Base-by-base conservation (phyloP, 2,113 vertebrate genomes). In the Catharus minimus region DNA sequence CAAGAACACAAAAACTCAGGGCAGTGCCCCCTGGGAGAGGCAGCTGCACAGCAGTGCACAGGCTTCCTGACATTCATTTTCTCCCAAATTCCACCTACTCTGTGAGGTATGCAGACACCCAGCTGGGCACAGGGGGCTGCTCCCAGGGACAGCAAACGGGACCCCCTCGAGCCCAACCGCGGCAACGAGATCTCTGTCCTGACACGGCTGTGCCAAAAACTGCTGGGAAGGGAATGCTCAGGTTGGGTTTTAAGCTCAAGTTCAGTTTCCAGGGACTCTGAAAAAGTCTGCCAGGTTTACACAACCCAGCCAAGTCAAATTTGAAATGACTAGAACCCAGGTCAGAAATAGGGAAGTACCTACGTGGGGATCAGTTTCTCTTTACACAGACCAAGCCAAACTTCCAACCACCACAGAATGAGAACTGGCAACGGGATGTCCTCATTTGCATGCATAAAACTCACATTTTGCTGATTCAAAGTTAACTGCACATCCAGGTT, bases 371-470 rank as follows among this genome's bases (percentile, higher is more conserved):
- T 58, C 32, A 14, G 56, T 66, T 91, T 69, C 65, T 93, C 85
- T 94, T 95, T 81, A 89, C 83, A 86, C 3, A 58, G 84, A 94
- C 81, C 90, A 89, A 94, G 81, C 71, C 90, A 86, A 95, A 94
- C 87, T 74, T 95, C 89, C 84, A 90, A 89, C 81, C 88, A 90
- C 86, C 93, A 94, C 92, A 55, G 89, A 86, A 87, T 69, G 91
- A 93, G 91, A 93, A 92, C 81, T 11, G 77, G 93, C 92, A 92
- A 92, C 73, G 26, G 22, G 50, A 82, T 11, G 80, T 80, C 79
- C 82, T 92, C 93, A 57, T 66, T 41, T 61, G 94, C 93, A 93
- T 94, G 94, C 89, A 96, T 15, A 62, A 86, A 90, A 92, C 84
- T 93, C 83, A 88, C 82, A 68, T 65, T 28, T 72, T 68, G 83